phyloP scores from a whole-genome alignment of 2,888 invertebrate species.

The Coleophora deauratella region DNA sequence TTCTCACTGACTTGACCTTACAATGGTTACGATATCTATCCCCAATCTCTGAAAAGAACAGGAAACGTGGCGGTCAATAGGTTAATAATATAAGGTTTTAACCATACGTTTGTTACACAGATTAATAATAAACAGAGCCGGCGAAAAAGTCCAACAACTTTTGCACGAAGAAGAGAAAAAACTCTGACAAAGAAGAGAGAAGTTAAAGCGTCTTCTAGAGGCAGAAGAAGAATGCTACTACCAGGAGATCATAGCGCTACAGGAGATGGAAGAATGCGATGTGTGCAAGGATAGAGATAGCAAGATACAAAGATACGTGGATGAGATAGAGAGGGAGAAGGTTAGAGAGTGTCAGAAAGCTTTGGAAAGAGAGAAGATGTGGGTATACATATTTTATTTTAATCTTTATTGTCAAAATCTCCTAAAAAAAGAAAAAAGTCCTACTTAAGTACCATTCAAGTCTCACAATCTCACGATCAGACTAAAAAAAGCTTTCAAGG shows the following conservation, averaged over 20 bases:
- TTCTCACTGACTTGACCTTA: too few species aligned
- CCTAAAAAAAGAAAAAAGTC: too few species aligned
- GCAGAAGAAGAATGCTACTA: constrained; percentile 38
- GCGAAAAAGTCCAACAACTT: constrained; percentile 43
- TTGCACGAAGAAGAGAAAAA: constrained; percentile 45
- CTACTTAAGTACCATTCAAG: too few species aligned
- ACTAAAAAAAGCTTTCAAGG: too few species aligned
- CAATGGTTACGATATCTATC: too few species aligned
- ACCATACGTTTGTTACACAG: constrained; percentile 34
- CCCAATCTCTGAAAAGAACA: too few species aligned
- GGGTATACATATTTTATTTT: constrained; percentile 23
- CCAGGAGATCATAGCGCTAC: constrained; percentile 37
- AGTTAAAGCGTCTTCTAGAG: constrained; percentile 37
- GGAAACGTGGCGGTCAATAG: too few species aligned
- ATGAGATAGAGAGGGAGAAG: constrained; percentile 48
- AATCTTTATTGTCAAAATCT: not conserved
- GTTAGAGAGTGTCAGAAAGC: constrained; percentile 51
- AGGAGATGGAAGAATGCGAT: constrained; percentile 37
- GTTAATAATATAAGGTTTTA: too few species aligned
- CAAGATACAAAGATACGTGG: constrained; percentile 30
- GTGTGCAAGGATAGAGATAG: constrained; percentile 43
- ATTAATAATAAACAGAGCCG: constrained; percentile 48
- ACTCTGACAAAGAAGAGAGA: constrained; percentile 55
- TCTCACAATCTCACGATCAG: too few species aligned
- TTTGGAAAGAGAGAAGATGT: constrained; percentile 60